Evolutionary conservation across 2,888 invertebrate genomes (phyloP).

Genomic region (Acheta domesticus): DNA sequence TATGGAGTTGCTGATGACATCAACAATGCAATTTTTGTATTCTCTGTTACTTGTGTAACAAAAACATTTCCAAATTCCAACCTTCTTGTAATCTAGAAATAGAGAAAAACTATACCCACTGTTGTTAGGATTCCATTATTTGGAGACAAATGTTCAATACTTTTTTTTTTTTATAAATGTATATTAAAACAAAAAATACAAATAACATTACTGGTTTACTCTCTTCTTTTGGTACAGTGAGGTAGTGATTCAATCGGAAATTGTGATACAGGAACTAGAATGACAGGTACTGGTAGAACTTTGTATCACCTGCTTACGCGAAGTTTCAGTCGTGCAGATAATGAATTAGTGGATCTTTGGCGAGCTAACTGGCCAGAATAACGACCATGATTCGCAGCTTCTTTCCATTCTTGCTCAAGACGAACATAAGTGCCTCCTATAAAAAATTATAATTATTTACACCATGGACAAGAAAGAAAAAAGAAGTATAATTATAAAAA

Average conservation of each 20-base stretch:
- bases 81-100: too few relatives aligned
- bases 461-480: too few relatives aligned
- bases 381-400: slow-evolving; percentile 43
- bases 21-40: too few relatives aligned
- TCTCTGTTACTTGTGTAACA: too few relatives aligned
- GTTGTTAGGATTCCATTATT: too few relatives aligned
- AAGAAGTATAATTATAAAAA: too few relatives aligned
- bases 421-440: slow-evolving; percentile 71
- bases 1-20: too few relatives aligned
- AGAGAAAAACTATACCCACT: too few relatives aligned
- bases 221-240: neutral
- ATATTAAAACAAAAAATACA: neutral
- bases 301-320: neutral
- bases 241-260: neutral
- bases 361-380: neutral
- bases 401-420: slow-evolving; percentile 75
- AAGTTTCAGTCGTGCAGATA: neutral
- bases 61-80: too few relatives aligned
- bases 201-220: neutral
- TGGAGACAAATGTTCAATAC: neutral
- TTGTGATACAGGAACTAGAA: slow-evolving; percentile 9
- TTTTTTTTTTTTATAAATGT: neutral
- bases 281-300: neutral
- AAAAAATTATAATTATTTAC: slow-evolving; percentile 25
- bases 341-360: neutral